Percentiles rank a stretch among this genome's conserved stretches.
Evolutionary conservation across 1,140 invertebrate species (phyloP).

Genomic region (Episyrphus balteatus): DNA sequence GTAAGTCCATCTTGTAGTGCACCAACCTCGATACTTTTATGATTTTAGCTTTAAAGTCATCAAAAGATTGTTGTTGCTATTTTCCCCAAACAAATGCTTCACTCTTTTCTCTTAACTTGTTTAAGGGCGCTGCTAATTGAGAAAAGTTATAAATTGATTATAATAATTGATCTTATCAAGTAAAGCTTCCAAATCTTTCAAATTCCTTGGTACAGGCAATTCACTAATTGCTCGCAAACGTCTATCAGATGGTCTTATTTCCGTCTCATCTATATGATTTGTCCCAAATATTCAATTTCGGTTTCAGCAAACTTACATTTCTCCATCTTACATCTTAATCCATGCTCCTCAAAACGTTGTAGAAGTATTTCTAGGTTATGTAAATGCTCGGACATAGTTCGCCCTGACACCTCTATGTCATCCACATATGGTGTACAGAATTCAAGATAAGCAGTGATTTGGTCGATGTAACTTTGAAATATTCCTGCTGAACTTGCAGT

Average conservation of each 20-base stretch:
- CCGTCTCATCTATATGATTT: too few relatives aligned
- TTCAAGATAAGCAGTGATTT: neutral
- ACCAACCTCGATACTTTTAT: conserved; percentile 15
- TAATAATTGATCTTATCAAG: conserved; percentile 37
- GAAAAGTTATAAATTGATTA: conserved; percentile 20
- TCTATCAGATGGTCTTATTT: too few relatives aligned
- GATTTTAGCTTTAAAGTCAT: conserved; percentile 1
- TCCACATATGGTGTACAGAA: conserved; percentile 20
- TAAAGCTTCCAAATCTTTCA: conserved; percentile 25
- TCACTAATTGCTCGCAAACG: conserved; percentile 3
- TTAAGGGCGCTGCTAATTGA: conserved; percentile 1
- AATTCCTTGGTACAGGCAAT: conserved; percentile 16
- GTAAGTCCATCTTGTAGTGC: conserved; percentile 13
- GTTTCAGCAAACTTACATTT: too few relatives aligned
- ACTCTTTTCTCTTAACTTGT: conserved; percentile 1
- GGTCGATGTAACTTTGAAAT: conserved; percentile 10
- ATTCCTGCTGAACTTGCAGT: conserved; percentile 9
- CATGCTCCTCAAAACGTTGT: too few relatives aligned
- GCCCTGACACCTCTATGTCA: too few relatives aligned
- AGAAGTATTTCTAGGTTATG: too few relatives aligned
- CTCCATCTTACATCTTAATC: too few relatives aligned
- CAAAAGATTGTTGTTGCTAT: conserved; percentile 6
- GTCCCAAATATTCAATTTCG: too few relatives aligned
- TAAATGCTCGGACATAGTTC: too few relatives aligned
- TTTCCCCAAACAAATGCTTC: conserved; percentile 5